phyloP scores from a whole-genome alignment of 2,888 invertebrate genomes.

The Limulus polyphemus region DNA sequence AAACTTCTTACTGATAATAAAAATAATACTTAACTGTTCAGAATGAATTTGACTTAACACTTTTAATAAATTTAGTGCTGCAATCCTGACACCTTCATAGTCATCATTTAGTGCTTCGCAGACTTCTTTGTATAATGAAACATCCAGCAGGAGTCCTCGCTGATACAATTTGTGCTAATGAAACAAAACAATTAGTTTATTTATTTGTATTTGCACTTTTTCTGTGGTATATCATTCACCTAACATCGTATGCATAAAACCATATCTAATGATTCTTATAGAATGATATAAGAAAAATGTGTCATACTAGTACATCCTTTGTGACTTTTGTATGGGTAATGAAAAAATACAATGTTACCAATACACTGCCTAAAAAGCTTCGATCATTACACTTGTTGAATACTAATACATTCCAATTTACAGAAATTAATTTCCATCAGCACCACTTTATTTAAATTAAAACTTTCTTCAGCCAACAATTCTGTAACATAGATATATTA shows the following conservation, averaged over 20 bases:
- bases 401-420: too few species aligned
- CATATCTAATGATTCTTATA: too few species aligned
- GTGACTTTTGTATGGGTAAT: too few species aligned
- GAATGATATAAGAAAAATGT: too few species aligned
- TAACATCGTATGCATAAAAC: background rate
- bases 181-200: conserved; percentile 34
- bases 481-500: too few species aligned
- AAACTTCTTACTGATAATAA: conserved; percentile 1
- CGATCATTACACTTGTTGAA: too few species aligned
- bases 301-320: too few species aligned
- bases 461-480: too few species aligned
- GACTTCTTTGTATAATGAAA: conserved; percentile 51
- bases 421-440: too few species aligned
- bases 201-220: background rate
- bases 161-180: conserved; percentile 49
- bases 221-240: conserved; percentile 4
- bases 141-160: conserved; percentile 64
- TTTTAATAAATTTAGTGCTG: conserved; percentile 72
- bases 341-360: too few species aligned
- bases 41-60: conserved; percentile 73
- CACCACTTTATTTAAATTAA: too few species aligned
- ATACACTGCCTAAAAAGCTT: too few species aligned
- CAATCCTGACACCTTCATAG: conserved; percentile 80
- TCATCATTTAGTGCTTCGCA: conserved; percentile 74
- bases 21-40: conserved; percentile 51